Base-by-base conservation (phyloP, 1,140 invertebrate genomes). In the Telenomus remus region DNA sequence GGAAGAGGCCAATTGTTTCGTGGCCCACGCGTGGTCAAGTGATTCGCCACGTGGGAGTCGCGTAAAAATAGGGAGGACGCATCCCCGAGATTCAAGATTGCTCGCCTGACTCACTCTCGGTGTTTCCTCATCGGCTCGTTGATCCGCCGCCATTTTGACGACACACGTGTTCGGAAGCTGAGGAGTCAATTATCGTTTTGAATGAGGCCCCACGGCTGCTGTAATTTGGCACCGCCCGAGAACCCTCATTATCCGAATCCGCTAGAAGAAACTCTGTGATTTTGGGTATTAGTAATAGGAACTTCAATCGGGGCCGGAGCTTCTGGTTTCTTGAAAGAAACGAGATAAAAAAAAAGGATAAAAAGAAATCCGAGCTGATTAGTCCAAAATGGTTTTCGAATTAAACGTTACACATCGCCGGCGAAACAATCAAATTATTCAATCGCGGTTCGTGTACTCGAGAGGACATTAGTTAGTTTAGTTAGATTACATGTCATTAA, bases 1-100 rank as follows among this genome's bases (percentile, higher is more conserved):
- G 84, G 84, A 83, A 85, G n/a, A n/a, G 84, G 80, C 80, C 19
- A 82, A 86, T 87, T 85, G 85, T 87, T 82, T 83, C 68, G 69
- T 59, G 78, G 82, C 84, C 84, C 84, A 86, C 86, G 84, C 79
- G 72, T 72, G 55, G 65, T 68, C 19, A 64, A 69, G 33, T 57
- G 48, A 54, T 34, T 64, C 43, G 1, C 53, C 59, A 76, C 70
- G 83, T 85, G 82, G 85, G 84, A 80, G 83, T 77, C 51, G 46
- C 10, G 68, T 61, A 75, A 66, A 80, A 77, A 66, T 73, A 43
- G 63, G 65, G 51, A 79, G 70, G 42, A 47, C 19, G 46, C 78
- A 66, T 75, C 66, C 53, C 35, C 37, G 63, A 74, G 78, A 79
- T 77, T 59, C 53, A 69, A 68, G 78, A 79, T 79, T 74, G 48